These are phyloP conservation scores for human (Homo sapiens) DNA, from an alignment of 2,113 vertebrate species.

Conservation along the genomic window GRCh38 chrX:102307501-102308000, in stretches of 20 bases:
- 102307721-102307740: neutral
- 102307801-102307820: neutral
- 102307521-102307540: neutral
- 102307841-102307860: neutral
- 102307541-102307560: neutral
- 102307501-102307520: neutral
- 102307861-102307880: neutral
- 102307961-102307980: neutral
- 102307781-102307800: neutral
- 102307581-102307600: neutral
- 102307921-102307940: neutral
- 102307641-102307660: neutral
- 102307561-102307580: neutral
- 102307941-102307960: neutral
- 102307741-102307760: neutral
- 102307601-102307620: neutral
- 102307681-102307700: neutral
- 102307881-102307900: neutral
- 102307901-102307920: fast-evolving
- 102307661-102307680: neutral
- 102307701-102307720: neutral
- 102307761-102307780: neutral
- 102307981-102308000: neutral
- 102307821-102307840: neutral
- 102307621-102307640: neutral